These are phyloP conservation scores for Pygoscelis antarcticus DNA, from an alignment of 2,113 vertebrate genomes.

Conservation along the genomic window DNA sequence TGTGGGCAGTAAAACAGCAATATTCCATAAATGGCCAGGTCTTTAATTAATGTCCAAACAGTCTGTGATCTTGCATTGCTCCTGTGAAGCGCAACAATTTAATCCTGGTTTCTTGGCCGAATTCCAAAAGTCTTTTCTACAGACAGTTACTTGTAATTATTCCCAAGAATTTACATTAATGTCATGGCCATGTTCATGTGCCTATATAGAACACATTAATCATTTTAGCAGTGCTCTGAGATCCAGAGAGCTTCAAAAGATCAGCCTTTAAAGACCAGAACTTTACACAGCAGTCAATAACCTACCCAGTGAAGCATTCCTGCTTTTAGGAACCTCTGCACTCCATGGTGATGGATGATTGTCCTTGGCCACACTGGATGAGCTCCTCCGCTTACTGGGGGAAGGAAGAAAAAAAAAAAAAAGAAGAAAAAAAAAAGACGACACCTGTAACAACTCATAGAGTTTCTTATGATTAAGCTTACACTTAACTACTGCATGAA, in stretches of 20 bases:
- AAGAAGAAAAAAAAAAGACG: not conserved
- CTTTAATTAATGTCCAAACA: slow-evolving; percentile 12
- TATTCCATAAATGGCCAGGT: not conserved
- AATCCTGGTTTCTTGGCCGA: not conserved
- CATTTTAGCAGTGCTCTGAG: not conserved
- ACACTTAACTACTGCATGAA: not conserved
- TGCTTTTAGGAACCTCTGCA: slow-evolving; percentile 37
- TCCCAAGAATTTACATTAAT: not conserved
- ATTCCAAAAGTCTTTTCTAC: not conserved
- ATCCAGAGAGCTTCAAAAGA: slow-evolving; percentile 2
- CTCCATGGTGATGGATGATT: slow-evolving; percentile 49
- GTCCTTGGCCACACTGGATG: slow-evolving; percentile 34
- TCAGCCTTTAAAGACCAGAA: slow-evolving; percentile 20
- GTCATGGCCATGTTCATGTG: not conserved
- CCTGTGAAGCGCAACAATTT: not conserved
- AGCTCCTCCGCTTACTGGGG: slow-evolving; percentile 40
- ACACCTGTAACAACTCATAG: not conserved
- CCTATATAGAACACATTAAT: not conserved
- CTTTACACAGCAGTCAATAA: not conserved
- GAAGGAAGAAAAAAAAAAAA: not conserved
- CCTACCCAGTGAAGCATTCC: slow-evolving; percentile 61
- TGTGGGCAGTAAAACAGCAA: slow-evolving; percentile 1
- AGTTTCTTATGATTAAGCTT: slow-evolving; percentile 13
- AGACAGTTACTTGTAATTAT: slow-evolving; percentile 29
- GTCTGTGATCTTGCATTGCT: not conserved